phyloP scores from a whole-genome alignment of 2,888 invertebrate species.

The Lutraria lutraria region DNA sequence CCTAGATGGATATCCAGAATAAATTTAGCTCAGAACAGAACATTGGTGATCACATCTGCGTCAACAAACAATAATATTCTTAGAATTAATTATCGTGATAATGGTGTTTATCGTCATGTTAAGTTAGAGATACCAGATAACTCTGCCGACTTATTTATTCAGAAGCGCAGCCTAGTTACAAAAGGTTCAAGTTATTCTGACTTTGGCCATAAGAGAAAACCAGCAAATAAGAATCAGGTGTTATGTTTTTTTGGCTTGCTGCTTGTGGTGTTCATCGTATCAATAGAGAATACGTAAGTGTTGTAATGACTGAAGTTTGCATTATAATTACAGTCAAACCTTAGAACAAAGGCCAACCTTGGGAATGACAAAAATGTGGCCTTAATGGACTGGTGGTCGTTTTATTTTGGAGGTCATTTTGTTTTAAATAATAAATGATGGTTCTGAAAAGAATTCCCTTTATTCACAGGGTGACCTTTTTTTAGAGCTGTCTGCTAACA shows the following conservation, averaged over 20 bases:
- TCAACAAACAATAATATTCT: slow-evolving; percentile 31
- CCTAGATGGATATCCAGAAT: slow-evolving; percentile 17
- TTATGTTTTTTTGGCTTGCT: neutral
- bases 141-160: neutral
- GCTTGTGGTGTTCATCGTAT: neutral
- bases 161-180: slow-evolving; percentile 15
- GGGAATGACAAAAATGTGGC: too few species aligned
- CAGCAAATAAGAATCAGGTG: neutral
- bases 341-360: too few species aligned
- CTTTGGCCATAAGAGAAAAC: slow-evolving; percentile 54
- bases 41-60: slow-evolving; percentile 38
- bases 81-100: slow-evolving; percentile 50
- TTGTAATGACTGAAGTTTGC: neutral
- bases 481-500: too few species aligned
- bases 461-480: too few species aligned
- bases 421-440: too few species aligned
- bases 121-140: slow-evolving; percentile 33
- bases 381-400: too few species aligned
- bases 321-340: too few species aligned
- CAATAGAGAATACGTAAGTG: slow-evolving; percentile 21
- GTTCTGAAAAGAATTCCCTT: too few species aligned
- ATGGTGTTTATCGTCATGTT: slow-evolving; percentile 50
- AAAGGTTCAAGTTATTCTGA: slow-evolving; percentile 42
- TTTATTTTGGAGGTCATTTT: too few species aligned
- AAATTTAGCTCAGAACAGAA: slow-evolving; percentile 22